Conservation (phyloP, 2,888 invertebrate species). For the Philhelius pedissequus region DNA sequence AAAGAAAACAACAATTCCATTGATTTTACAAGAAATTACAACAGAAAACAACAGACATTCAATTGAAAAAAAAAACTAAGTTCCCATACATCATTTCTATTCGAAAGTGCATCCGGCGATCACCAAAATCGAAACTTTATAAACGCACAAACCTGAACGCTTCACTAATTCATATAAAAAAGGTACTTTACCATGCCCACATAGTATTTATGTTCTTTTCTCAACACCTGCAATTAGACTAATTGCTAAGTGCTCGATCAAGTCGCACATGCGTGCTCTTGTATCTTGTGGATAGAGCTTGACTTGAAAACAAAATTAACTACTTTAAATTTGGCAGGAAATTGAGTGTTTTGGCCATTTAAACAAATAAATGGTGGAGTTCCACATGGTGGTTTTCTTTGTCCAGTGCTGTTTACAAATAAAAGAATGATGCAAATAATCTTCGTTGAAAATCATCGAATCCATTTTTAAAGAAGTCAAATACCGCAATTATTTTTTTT, state of each 20-base stretch:
- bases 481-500: too few species aligned
- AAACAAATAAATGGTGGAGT: too few species aligned
- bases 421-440: too few species aligned
- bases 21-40: not conserved
- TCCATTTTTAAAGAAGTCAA: too few species aligned
- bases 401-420: too few species aligned
- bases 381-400: too few species aligned
- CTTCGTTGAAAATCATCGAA: too few species aligned
- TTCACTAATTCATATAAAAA: slow-evolving; percentile 51
- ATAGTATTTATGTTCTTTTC: not conserved
- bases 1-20: not conserved
- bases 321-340: too few species aligned
- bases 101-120: not conserved
- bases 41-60: not conserved
- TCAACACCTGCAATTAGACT: slow-evolving; percentile 39
- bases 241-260: not conserved
- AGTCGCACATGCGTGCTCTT: not conserved
- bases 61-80: not conserved
- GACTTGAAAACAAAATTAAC: too few species aligned
- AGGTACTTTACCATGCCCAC: not conserved
- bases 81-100: not conserved
- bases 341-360: too few species aligned
- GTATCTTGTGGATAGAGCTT: too few species aligned
- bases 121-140: not conserved
- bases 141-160: not conserved